Evolutionary conservation across 1,140 invertebrate genomes (phyloP).

Genomic region (Heliconius hewitsoni): DNA sequence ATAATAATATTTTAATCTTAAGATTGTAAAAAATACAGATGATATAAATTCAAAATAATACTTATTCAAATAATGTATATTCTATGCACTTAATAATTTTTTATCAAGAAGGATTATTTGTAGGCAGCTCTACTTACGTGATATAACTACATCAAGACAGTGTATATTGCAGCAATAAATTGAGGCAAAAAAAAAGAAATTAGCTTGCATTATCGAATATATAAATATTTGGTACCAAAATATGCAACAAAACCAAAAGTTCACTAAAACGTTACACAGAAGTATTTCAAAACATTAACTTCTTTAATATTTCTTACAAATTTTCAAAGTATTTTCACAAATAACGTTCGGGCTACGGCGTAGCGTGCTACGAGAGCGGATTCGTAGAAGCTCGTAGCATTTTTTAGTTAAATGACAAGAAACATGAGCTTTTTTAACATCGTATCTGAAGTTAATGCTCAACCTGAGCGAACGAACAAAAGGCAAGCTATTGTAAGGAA

Average conservation of each 20-base stretch:
- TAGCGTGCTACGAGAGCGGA: constrained; percentile 39
- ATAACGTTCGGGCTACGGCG: constrained; percentile 30
- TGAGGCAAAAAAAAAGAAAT: no score
- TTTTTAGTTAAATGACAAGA: constrained; percentile 39
- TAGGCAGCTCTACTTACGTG: no score
- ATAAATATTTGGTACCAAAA: not conserved
- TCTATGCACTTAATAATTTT: no score
- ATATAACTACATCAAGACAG: no score
- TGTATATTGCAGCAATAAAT: no score
- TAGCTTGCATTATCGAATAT: not conserved
- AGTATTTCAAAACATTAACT: constrained; percentile 1
- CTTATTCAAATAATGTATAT: no score
- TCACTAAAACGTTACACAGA: not conserved
- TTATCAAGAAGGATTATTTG: no score
- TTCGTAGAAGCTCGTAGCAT: constrained; percentile 35
- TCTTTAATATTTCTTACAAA: constrained; percentile 14
- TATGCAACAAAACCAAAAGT: not conserved
- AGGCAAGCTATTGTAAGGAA: constrained; percentile 56
- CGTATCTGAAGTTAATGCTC: constrained; percentile 49
- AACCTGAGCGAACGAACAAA: constrained; percentile 52
- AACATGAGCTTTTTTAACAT: constrained; percentile 45
- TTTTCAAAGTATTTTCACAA: not conserved
- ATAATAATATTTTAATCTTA: no score
- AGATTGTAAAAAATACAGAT: no score
- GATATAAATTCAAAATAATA: no score